Conservation (phyloP, 2,113 vertebrate species). For the Hipposideros armiger region DNA sequence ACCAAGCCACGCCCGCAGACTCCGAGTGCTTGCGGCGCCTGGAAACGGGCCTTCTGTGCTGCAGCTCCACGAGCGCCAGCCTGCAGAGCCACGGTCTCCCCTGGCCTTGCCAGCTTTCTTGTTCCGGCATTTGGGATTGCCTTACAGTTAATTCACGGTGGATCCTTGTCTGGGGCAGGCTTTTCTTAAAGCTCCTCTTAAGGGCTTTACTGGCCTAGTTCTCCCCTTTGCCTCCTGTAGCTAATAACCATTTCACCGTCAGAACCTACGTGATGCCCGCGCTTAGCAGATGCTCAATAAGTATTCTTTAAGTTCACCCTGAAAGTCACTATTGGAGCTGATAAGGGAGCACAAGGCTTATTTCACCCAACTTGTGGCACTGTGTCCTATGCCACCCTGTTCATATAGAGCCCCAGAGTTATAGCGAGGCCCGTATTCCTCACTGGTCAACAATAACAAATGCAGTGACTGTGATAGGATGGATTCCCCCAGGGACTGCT, state of each 20-base stretch:
- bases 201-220: background rate
- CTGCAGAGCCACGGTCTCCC: background rate
- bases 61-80: background rate
- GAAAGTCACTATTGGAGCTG: background rate
- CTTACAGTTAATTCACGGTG: background rate
- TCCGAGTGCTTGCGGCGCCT: background rate
- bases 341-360: background rate
- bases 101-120: background rate
- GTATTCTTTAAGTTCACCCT: background rate
- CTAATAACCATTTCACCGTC: background rate
- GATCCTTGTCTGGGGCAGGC: background rate
- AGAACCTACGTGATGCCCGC: background rate
- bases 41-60: background rate
- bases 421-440: background rate
- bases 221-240: background rate
- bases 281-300: background rate
- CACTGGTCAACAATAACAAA: background rate
- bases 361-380: background rate
- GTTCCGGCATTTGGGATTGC: background rate
- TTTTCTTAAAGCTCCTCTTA: background rate
- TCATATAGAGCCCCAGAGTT: background rate
- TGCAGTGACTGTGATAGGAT: background rate
- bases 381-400: background rate
- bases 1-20: background rate
- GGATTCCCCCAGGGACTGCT: background rate